Percentiles rank a stretch among this genome's conserved stretches.
phyloP scores from a whole-genome alignment of 2,113 vertebrate species.

The Alligator sinensis region DNA sequence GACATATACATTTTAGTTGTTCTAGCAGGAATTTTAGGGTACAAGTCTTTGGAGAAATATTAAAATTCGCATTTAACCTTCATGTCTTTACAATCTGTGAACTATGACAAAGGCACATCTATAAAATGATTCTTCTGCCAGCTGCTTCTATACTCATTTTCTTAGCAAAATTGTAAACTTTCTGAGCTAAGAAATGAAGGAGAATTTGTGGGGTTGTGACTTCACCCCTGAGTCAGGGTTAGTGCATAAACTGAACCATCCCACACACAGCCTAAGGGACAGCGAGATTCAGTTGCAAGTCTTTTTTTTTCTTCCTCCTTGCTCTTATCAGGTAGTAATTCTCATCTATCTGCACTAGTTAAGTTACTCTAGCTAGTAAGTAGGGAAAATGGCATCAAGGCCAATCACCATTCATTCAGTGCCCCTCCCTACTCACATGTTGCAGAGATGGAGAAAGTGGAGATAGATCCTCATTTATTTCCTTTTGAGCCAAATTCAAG shows the following conservation, averaged over 20 bases:
- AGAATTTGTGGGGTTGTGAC: slow-evolving; percentile 15
- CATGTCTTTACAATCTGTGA: background rate
- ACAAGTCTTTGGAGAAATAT: slow-evolving; percentile 50
- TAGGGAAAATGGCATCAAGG: background rate
- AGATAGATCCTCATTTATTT: background rate
- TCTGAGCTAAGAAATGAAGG: slow-evolving; percentile 31
- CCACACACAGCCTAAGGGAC: background rate
- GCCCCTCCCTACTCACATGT: background rate
- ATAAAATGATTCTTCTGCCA: background rate
- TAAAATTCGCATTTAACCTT: slow-evolving; percentile 23
- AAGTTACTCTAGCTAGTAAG: background rate
- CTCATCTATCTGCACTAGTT: background rate
- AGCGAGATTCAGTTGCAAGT: too few species aligned
- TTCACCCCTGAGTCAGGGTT: background rate
- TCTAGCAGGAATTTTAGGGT: background rate
- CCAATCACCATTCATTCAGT: background rate
- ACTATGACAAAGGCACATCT: background rate
- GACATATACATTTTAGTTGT: background rate
- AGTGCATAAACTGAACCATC: background rate
- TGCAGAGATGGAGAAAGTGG: background rate
- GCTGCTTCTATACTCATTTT: background rate
- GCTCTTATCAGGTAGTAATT: background rate
- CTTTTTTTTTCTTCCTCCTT: accelerated
- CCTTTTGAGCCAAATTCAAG: background rate
- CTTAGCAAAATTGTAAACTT: background rate